Evolutionary conservation across 2,888 invertebrate genomes (phyloP), one percentile per base, ranked within the genome.

Genomic region (Pomacea canaliculata): DNA sequence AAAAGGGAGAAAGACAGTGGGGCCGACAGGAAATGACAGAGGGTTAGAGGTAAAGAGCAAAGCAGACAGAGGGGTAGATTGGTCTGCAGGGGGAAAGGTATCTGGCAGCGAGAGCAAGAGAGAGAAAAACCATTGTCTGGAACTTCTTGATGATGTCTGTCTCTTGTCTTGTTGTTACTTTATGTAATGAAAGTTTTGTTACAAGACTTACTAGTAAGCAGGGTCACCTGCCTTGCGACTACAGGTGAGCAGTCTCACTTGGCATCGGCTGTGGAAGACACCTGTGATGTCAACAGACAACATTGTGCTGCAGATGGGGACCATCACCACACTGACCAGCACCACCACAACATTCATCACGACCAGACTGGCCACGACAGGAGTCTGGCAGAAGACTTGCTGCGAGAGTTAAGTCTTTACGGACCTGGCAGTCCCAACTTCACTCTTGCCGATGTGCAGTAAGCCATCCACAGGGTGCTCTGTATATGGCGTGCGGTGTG

Each of bases 351-450:
- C 46, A 62, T 51, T 60, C 0, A 13, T 27, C 23, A n/a, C 46
- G 27, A 48, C 62, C 46, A 59, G 51, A 16, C 18, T 16, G n/a
- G 48, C 49, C 19, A 23, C 16, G 73, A 62, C 59, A 48, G n/a
- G 23, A 13, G 18, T 16, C 19, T 56, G 18, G 76, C 69, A 5
- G 68, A 76, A 60, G 59, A 69, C 7, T n/a, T 68, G 46, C 72
- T 76, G 56, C 3, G 48, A 37, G 70, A 72, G 46, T 70, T 76
- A 23, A 76, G 70, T 12, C 27, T 76, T 12, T 49, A 69, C 19
- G 76, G 76, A 8, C 76, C 76, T 10, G 76, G 76, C 18, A 72
- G 68, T 37, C 63, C 73, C 5, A 48, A 68, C n/a, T 76, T 76
- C 67, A 46, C 73, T 19, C 63, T 76, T 27, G 18, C 71, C 18